Conservation (phyloP, 2,888 invertebrate species). For the Podabrus alpinus region DNA sequence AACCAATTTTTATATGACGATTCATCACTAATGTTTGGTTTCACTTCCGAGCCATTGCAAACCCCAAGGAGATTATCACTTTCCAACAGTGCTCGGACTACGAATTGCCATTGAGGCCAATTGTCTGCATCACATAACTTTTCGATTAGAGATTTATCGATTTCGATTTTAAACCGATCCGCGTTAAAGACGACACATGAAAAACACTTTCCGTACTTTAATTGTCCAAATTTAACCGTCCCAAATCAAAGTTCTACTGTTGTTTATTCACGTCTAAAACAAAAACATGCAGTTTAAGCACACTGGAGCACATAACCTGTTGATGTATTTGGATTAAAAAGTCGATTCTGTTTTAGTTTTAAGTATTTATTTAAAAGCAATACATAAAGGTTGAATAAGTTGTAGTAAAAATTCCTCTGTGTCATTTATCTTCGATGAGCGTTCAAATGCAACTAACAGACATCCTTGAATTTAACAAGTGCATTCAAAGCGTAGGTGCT, state of each 20-base stretch:
- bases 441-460: no score
- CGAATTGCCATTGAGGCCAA: conserved; percentile 32
- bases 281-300: no score
- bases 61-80: conserved; percentile 19
- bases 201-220: not conserved
- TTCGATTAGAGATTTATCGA: conserved; percentile 27
- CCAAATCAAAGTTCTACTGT: not conserved
- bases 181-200: not conserved
- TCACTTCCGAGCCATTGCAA: conserved; percentile 18
- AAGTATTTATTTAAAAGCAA: no score
- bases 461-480: no score
- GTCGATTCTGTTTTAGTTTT: no score
- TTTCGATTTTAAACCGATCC: not conserved
- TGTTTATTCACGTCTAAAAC: no score
- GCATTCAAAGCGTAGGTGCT: no score
- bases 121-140: conserved; percentile 35
- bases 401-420: no score
- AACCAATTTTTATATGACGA: conserved; percentile 12
- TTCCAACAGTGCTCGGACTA: conserved; percentile 25
- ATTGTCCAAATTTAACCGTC: not conserved
- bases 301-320: no score
- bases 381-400: no score
- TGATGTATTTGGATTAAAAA: no score
- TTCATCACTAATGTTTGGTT: not conserved
- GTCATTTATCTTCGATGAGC: no score